Conservation (phyloP, 2,797 vertebrate species). For the Macropodus opercularis region DNA sequence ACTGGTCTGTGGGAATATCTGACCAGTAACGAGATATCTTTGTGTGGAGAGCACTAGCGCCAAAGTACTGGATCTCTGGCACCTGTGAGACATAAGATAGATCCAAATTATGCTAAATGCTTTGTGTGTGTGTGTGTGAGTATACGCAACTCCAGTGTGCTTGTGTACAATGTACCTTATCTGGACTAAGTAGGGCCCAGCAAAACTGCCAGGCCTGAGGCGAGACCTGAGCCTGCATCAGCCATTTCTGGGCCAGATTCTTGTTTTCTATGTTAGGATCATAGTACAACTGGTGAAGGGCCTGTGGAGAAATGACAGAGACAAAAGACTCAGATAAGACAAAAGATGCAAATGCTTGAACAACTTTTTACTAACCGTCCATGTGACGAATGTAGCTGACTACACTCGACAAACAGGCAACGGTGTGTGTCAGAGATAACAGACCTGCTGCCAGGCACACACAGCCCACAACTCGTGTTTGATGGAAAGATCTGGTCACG, state of each 20-base stretch:
- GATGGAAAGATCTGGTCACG: conserved; percentile 19
- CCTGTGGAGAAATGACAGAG: conserved; percentile 76
- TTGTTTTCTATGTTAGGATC: conserved; percentile 99
- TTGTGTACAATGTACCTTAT: conserved; percentile 81
- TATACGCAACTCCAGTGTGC: neutral
- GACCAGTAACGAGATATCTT: conserved; percentile 99
- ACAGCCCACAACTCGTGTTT: neutral
- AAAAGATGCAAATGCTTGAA: conserved; percentile 2
- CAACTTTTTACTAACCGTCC: neutral
- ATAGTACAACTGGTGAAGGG: conserved; percentile 97
- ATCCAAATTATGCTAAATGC: conserved; percentile 4
- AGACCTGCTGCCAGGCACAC: conserved; percentile 16
- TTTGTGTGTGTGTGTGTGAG: neutral
- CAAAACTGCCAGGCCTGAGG: conserved; percentile 99
- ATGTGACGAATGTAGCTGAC: conserved; percentile 9
- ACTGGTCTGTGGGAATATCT: conserved; percentile 96
- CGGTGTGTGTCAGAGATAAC: conserved; percentile 13
- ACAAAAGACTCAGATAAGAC: conserved; percentile 1
- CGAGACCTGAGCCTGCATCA: conserved; percentile 99
- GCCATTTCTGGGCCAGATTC: conserved; percentile 99
- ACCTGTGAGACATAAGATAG: conserved; percentile 74
- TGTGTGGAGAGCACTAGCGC: conserved; percentile 96
- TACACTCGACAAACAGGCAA: conserved; percentile 6
- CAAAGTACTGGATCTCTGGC: conserved; percentile 99
- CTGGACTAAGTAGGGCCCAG: conserved; percentile 93